Evolutionary conservation across 2,888 invertebrate species (phyloP), one percentile per base, ranked within the genome.

Genomic region (Tortricodes alternella): DNA sequence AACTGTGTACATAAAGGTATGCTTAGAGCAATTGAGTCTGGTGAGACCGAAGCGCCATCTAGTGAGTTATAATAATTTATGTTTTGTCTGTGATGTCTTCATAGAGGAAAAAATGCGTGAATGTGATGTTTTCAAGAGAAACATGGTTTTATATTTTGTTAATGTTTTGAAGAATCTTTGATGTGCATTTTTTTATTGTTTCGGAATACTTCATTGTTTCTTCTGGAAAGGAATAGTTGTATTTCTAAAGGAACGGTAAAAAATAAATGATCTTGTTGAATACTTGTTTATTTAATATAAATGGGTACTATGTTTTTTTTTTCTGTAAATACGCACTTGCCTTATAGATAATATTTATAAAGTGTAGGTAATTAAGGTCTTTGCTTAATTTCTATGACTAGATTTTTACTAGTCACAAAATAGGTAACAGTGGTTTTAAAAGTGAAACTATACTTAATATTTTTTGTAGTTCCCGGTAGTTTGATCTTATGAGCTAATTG

Each of bases 81-180:
- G 35, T 56, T 85, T 82, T 81, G 87, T 83, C 89, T 90, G 89
- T 90, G 89, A 90, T 90, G 88, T 89, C 86, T 89, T 89, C 86
- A 79, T 87, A 89, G 85, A 89, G 83, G 82, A 89, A 83, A 78
- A 73, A 41, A 50, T 76, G 77, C 79, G 80, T 80, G 77, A 78
- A 80, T 84, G 86, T 85, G 80, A 83, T 86, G 78, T 76, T 80
- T 67, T 74, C 76, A 78, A 76, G 68, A 78, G 69, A 65, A 70
- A 70, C 63, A 67, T 72, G 62, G 63, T 65, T 71, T 78, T 83
- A 67, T 70, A 74, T 83, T 78, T 78, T 85, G 82, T 87, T 86
- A 73, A 78, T 78, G 79, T 83, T 80, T 57, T 79, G 76, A 73
- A 76, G 75, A 76, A 67, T 76, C 70, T 69, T 72, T 71, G 64